phyloP scores from a whole-genome alignment of 2,113 vertebrate species.

The Salvelinus fontinalis region DNA sequence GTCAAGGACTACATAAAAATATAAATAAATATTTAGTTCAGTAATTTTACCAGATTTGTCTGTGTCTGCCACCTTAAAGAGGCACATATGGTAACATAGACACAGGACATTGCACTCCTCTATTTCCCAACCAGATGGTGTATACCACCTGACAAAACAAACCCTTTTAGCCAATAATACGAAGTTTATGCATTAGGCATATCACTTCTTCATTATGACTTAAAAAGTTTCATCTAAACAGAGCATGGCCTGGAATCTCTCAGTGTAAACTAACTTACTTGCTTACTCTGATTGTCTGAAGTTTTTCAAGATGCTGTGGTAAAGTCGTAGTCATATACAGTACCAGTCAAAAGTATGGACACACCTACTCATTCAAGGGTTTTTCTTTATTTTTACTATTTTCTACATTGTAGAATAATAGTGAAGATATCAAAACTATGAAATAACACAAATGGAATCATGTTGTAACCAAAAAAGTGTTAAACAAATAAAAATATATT shows the following conservation, averaged over 20 bases:
- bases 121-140: too few species aligned
- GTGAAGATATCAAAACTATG: too few species aligned
- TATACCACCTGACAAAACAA: not conserved
- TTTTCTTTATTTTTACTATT: too few species aligned
- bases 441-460: too few species aligned
- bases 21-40: not conserved
- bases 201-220: not conserved
- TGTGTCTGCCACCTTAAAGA: not conserved
- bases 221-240: not conserved
- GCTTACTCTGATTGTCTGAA: too few species aligned
- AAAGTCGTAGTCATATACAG: too few species aligned
- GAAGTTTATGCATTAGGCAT: not conserved
- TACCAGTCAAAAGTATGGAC: too few species aligned
- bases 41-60: not conserved
- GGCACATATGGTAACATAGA: not conserved
- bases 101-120: not conserved
- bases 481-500: too few species aligned
- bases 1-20: not conserved
- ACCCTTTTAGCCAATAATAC: not conserved
- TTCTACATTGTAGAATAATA: too few species aligned
- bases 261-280: not conserved
- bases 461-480: too few species aligned
- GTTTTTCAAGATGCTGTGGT: too few species aligned
- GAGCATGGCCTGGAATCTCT: not conserved
- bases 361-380: too few species aligned